phyloP scores from a whole-genome alignment of 2,888 invertebrate genomes.

The Brachyptera putata region DNA sequence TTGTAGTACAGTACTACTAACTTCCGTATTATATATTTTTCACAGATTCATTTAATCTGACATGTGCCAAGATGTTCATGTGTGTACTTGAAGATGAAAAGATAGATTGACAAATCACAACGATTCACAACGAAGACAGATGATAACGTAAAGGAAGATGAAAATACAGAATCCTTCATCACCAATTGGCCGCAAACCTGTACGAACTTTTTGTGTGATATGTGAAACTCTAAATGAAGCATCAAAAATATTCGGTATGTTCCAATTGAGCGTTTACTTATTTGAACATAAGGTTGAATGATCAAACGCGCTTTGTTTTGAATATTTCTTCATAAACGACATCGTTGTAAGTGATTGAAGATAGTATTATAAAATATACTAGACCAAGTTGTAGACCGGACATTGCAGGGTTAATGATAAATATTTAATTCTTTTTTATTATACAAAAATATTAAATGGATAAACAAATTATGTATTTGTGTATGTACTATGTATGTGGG shows the following conservation, averaged over 20 bases:
- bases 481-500: no score
- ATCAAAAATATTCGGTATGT: no score
- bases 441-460: background rate
- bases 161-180: no score
- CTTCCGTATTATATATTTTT: conserved; percentile 34
- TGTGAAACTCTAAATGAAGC: no score
- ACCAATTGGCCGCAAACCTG: no score
- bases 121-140: background rate
- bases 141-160: no score
- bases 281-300: no score
- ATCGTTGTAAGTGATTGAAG: background rate
- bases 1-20: no score
- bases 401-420: background rate
- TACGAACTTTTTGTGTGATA: no score
- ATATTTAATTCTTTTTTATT: background rate
- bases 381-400: background rate
- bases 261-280: no score
- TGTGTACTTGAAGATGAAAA: conserved; percentile 65
- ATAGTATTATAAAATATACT: background rate
- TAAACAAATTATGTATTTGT: background rate
- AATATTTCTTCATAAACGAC: no score
- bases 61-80: conserved; percentile 76
- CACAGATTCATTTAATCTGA: conserved; percentile 60
- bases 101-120: conserved; percentile 8
- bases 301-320: no score